phyloP scores from a whole-genome alignment of 2,888 invertebrate genomes.

The Charanyca ferruginea region DNA sequence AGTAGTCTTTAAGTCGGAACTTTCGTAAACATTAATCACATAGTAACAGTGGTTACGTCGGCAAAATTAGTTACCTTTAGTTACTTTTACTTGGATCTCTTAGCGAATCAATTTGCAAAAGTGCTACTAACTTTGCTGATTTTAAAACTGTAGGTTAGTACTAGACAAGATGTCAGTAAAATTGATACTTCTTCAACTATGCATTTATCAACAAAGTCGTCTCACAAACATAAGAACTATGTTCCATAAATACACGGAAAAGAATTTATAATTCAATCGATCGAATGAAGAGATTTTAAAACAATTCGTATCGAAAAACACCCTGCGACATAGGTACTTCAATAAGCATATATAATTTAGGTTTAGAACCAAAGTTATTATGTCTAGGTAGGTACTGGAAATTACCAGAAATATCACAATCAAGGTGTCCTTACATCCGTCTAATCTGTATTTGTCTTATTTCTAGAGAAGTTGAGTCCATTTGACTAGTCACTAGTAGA shows the following conservation, averaged over 20 bases:
- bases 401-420: constrained; percentile 78
- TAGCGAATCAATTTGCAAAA: constrained; percentile 57
- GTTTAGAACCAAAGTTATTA: constrained; percentile 77
- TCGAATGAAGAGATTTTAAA: constrained; percentile 25
- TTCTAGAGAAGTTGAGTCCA: constrained; percentile 63
- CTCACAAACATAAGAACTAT: constrained; percentile 60
- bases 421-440: constrained; percentile 58
- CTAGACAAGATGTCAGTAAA: constrained; percentile 20
- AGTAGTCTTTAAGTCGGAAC: constrained; percentile 38
- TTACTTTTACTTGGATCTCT: constrained; percentile 26
- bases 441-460: constrained; percentile 65
- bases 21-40: constrained; percentile 60
- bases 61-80: too few species aligned
- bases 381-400: constrained; percentile 69
- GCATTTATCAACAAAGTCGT: constrained; percentile 32
- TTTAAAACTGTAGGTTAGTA: constrained; percentile 23
- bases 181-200: constrained; percentile 47
- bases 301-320: constrained; percentile 55
- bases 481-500: constrained; percentile 76
- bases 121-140: constrained; percentile 48
- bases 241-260: constrained; percentile 56
- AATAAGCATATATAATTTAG: constrained; percentile 65
- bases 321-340: constrained; percentile 63
- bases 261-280: constrained; percentile 47
- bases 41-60: constrained; percentile 31